Evolutionary conservation across 2,113 vertebrate genomes (phyloP).

Genomic region (Oncorhynchus clarkii): DNA sequence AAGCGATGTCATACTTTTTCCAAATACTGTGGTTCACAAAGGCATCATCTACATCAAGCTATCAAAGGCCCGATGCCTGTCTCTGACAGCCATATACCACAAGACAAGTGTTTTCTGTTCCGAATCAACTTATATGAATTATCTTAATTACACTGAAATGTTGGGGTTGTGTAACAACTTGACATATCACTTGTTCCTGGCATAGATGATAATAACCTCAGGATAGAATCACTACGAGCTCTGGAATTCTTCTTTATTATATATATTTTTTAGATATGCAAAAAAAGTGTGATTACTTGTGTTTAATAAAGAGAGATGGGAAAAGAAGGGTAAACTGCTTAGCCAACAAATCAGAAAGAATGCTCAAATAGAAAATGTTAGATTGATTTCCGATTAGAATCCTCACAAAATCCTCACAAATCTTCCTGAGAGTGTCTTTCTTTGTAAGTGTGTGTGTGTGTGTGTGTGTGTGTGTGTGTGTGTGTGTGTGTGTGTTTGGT

Average conservation of each 20-base stretch:
- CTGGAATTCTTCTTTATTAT: neutral
- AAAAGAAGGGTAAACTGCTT: neutral
- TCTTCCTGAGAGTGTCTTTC: neutral
- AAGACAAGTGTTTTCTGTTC: neutral
- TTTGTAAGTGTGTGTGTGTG: neutral
- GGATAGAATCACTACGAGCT: neutral
- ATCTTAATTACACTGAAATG: neutral
- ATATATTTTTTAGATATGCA: neutral
- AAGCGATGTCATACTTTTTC: no score
- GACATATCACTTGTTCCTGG: neutral
- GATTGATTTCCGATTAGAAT: neutral
- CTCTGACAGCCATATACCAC: no score
- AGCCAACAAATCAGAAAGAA: neutral
- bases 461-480: neutral
- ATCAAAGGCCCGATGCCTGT: no score
- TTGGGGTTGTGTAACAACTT: conserved; percentile 21
- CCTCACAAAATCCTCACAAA: neutral
- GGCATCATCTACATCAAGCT: no score
- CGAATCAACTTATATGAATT: neutral
- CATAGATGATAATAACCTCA: neutral
- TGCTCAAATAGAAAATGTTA: neutral
- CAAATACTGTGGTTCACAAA: no score
- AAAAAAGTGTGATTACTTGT: neutral
- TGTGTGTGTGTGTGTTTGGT: neutral
- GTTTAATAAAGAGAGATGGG: neutral